Base-by-base conservation (phyloP, 1,140 invertebrate species). In the Lerema accius region DNA sequence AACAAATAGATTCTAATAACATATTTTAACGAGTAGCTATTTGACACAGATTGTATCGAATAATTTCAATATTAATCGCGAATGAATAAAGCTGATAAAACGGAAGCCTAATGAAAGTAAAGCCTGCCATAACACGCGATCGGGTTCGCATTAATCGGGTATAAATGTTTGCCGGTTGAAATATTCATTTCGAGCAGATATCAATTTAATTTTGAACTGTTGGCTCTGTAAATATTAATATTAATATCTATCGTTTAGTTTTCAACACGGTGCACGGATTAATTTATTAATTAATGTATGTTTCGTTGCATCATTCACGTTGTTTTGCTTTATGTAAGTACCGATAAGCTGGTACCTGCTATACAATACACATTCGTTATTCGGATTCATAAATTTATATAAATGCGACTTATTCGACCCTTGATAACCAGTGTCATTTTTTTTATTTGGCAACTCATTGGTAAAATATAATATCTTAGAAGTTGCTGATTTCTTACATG, bases 81-180 rank as follows among this genome's bases (percentile, higher is more conserved):
- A 37, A 37, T 37, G 35, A 37, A 37, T 37, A 37, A 32, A 37
- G 10, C 35, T 37, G 35, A 37, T 37, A 37, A 37, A 37, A 11
- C n/a, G 10, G 11, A 37, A 37, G n/a, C n/a, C n/a, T 37, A 37
- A 37, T 37, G 35, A 11, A 51, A 37, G 49, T 51, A 51, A 37
- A 32, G 15, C 28, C 35, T 51, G 46, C n/a, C 46, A 49, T 32
- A 49, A 49, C 26, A 49, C 46, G 46, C 13, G 46, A 49, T 49
- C 26, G 46, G 46, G 15, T 49, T 32, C 26, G 32, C 26, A 49
- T 49, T 49, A 49, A 49, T 49, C 46, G 46, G 0, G 26, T 11
- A 9, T 49, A 28, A 23, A 28, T 32, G 6, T 49, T 49, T 28
- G 46, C 46, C 14, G 23, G 32, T 49, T 49, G 46, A 49, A 49